A percentile compares a stretch with the other conserved stretches of the same genome.
Evolutionary conservation across 2,888 invertebrate species (phyloP).

Genomic region (Harmothoe impar): DNA sequence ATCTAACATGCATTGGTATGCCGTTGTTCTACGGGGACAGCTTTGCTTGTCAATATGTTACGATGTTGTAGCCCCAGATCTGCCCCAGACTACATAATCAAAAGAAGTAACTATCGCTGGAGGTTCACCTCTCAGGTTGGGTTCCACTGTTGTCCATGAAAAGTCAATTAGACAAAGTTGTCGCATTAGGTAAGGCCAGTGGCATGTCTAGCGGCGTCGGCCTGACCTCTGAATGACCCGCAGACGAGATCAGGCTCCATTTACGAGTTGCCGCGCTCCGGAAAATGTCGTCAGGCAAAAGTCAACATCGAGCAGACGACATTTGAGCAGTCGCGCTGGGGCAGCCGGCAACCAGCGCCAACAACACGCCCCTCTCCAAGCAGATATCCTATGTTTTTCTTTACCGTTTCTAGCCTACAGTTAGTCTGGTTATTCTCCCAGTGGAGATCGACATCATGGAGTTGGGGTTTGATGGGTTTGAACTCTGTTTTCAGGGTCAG

Average conservation of each 20-base stretch:
- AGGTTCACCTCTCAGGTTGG: no score
- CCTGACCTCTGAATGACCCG: not conserved
- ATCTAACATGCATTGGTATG: no score
- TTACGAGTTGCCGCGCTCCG: not conserved
- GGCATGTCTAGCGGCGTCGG: not conserved
- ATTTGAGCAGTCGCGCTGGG: not conserved
- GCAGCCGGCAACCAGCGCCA: not conserved
- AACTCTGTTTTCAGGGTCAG: not conserved
- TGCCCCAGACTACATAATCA: no score
- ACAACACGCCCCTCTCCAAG: not conserved
- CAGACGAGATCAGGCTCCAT: not conserved
- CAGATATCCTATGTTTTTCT: not conserved
- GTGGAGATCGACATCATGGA: not conserved
- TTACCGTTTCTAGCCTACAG: no score
- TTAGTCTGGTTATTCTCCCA: no score
- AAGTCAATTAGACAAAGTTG: not conserved
- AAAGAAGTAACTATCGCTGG: no score
- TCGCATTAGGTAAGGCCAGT: not conserved
- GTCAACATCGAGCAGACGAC: constrained; percentile 28
- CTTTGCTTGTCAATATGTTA: no score
- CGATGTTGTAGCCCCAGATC: no score
- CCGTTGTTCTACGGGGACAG: no score
- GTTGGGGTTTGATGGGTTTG: not conserved
- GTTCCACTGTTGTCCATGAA: no score
- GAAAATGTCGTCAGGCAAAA: constrained; percentile 30